These are phyloP conservation scores for Parasteatoda lunata DNA, from an alignment of 2,888 invertebrate species.

Conservation along the genomic window DNA sequence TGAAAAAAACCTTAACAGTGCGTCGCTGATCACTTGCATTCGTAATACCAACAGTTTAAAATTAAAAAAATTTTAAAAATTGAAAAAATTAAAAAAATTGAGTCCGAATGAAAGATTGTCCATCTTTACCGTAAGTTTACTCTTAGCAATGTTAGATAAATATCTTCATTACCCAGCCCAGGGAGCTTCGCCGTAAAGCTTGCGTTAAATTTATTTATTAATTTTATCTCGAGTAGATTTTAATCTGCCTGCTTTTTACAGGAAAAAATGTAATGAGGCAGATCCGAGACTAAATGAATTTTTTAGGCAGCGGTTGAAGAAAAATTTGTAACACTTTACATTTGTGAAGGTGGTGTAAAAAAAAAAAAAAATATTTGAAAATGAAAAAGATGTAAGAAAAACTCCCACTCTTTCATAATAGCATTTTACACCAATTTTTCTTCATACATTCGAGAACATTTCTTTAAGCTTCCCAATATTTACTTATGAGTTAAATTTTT, in stretches of 20 bases:
- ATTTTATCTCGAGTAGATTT: constrained; percentile 63
- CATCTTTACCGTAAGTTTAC: too few relatives aligned
- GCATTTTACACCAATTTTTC: constrained; percentile 65
- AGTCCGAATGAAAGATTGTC: too few relatives aligned
- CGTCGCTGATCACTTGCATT: too few relatives aligned
- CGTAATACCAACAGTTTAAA: too few relatives aligned
- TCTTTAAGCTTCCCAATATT: constrained; percentile 42
- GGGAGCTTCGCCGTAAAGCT: constrained; percentile 21
- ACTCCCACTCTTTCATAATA: constrained; percentile 43
- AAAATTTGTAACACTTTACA: constrained; percentile 64
- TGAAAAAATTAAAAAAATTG: too few relatives aligned
- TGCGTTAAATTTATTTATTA: constrained; percentile 68
- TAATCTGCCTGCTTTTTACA: constrained; percentile 57
- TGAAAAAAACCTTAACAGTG: too few relatives aligned
- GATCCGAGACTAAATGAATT: constrained; percentile 63
- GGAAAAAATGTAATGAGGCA: constrained; percentile 59
- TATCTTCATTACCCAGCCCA: constrained; percentile 47
- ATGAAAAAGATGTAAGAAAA: constrained; percentile 24
- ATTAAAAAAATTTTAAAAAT: too few relatives aligned
- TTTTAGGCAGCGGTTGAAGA: constrained; percentile 41
- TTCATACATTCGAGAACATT: constrained; percentile 41
- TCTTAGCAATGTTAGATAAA: constrained; percentile 52
- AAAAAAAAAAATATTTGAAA: neutral
- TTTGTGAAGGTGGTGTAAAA: constrained; percentile 23
- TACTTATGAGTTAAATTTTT: constrained; percentile 63